Conservation (phyloP, 2,888 invertebrate species). For the Phytoseiulus persimilis region DNA sequence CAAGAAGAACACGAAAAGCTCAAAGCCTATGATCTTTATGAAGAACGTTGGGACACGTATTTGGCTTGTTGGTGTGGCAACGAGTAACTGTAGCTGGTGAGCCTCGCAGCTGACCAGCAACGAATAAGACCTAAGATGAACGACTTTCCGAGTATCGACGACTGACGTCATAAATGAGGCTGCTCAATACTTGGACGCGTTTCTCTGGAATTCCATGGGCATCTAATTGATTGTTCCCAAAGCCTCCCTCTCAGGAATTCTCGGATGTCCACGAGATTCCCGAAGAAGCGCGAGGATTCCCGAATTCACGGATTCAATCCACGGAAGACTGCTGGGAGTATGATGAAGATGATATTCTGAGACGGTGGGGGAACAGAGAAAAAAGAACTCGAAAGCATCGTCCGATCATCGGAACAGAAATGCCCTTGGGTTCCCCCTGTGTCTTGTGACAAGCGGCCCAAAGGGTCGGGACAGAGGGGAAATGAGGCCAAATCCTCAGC, state of each 20-base stretch:
- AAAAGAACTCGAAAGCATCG: not conserved
- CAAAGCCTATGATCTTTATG: not conserved
- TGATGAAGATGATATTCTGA: too few species aligned
- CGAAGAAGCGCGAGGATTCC: too few species aligned
- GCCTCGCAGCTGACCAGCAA: not conserved
- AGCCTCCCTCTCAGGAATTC: too few species aligned
- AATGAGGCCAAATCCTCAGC: not conserved
- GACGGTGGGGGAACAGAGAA: too few species aligned
- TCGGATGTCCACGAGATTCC: too few species aligned
- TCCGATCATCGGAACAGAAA: not conserved
- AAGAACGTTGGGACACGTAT: not conserved
- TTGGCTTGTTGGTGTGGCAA: not conserved
- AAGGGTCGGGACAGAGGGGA: not conserved
- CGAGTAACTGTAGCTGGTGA: not conserved
- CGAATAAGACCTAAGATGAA: not conserved
- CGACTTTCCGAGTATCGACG: too few species aligned
- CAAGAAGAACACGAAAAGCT: not conserved
- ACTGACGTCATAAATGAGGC: too few species aligned
- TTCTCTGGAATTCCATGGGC: too few species aligned
- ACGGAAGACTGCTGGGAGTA: too few species aligned
- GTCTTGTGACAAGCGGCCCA: not conserved
- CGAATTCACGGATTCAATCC: too few species aligned
- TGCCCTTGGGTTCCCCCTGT: not conserved
- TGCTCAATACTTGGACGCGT: too few species aligned
- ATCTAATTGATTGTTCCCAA: too few species aligned